phyloP scores from a whole-genome alignment of 2,797 vertebrate species.

The Chanos chanos region DNA sequence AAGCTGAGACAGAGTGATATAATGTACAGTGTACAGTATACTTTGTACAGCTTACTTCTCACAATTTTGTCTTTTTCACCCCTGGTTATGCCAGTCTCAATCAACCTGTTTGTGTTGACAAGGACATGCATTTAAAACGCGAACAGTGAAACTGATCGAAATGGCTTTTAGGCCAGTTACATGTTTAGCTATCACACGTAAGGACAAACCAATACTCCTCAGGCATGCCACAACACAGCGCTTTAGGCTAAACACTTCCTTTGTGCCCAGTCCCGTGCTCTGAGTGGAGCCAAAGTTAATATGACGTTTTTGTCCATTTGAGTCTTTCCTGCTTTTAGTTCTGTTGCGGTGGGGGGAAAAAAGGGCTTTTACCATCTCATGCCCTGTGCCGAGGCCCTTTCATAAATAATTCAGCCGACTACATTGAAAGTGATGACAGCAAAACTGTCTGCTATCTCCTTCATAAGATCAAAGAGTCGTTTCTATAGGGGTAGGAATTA shows the following conservation, averaged over 20 bases:
- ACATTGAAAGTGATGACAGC: slow-evolving; percentile 80
- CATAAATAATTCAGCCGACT: slow-evolving; percentile 81
- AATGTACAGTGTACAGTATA: too few species aligned
- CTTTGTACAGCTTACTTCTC: too few species aligned
- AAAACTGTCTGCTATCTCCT: slow-evolving; percentile 77
- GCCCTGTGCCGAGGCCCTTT: slow-evolving; percentile 76
- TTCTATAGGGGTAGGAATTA: slow-evolving; percentile 77
- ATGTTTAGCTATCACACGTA: slow-evolving; percentile 53
- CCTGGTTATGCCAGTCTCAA: too few species aligned
- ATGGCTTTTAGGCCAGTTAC: slow-evolving; percentile 55
- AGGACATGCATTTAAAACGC: too few species aligned
- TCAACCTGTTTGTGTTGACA: too few species aligned
- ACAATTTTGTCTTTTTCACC: too few species aligned
- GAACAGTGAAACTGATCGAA: too few species aligned
- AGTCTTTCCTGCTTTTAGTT: slow-evolving; percentile 65
- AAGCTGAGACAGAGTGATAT: too few species aligned
- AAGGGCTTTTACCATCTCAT: slow-evolving; percentile 72
- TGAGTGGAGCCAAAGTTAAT: slow-evolving; percentile 68
- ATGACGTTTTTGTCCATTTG: slow-evolving; percentile 59
- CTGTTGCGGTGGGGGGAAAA: slow-evolving; percentile 59
- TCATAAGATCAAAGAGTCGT: slow-evolving; percentile 76
- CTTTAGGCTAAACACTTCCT: slow-evolving; percentile 57
- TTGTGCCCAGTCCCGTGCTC: slow-evolving; percentile 60
- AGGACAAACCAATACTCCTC: slow-evolving; percentile 46
- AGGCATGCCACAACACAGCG: slow-evolving; percentile 60